phyloP scores from a whole-genome alignment of 1,140 invertebrate species.

The Panulirus ornatus region DNA sequence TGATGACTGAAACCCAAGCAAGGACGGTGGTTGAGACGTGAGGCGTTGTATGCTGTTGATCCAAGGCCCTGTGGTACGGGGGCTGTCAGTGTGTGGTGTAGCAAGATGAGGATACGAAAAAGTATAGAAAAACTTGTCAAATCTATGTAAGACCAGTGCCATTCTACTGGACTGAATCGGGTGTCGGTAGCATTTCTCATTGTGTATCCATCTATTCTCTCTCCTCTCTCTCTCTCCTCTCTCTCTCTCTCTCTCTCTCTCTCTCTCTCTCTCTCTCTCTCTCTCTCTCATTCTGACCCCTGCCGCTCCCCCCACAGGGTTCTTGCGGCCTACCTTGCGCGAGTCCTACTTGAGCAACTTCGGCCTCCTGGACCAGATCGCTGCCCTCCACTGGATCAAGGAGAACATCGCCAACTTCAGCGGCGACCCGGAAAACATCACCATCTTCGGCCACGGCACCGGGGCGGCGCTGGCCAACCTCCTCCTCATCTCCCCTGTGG shows the following conservation, averaged over 20 bases:
- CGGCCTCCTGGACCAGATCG: constrained; percentile 92
- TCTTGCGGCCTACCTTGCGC: constrained; percentile 86
- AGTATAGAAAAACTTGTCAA: too few relatives aligned
- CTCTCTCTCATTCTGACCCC: constrained; percentile 85
- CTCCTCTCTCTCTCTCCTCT: too few relatives aligned
- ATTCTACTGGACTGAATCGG: too few relatives aligned
- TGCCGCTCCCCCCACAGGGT: constrained; percentile 83
- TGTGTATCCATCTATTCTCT: too few relatives aligned
- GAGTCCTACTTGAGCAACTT: constrained; percentile 89
- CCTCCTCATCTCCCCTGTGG: constrained; percentile 90
- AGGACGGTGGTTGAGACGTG: too few relatives aligned
- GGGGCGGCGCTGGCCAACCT: constrained; percentile 95
- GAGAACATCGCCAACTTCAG: constrained; percentile 80
- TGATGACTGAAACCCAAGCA: too few relatives aligned
- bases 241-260: neutral
- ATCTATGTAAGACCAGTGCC: too few relatives aligned
- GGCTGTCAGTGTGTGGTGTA: too few relatives aligned
- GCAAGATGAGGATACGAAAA: too few relatives aligned
- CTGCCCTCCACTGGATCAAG: constrained; percentile 91
- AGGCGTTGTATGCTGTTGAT: too few relatives aligned
- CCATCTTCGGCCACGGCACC: constrained; percentile 95
- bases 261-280: neutral
- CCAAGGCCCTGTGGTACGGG: too few relatives aligned
- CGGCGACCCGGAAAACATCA: constrained; percentile 86
- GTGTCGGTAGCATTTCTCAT: too few relatives aligned